phyloP scores from a whole-genome alignment of 2,888 invertebrate genomes.

The Steromphala cineraria region DNA sequence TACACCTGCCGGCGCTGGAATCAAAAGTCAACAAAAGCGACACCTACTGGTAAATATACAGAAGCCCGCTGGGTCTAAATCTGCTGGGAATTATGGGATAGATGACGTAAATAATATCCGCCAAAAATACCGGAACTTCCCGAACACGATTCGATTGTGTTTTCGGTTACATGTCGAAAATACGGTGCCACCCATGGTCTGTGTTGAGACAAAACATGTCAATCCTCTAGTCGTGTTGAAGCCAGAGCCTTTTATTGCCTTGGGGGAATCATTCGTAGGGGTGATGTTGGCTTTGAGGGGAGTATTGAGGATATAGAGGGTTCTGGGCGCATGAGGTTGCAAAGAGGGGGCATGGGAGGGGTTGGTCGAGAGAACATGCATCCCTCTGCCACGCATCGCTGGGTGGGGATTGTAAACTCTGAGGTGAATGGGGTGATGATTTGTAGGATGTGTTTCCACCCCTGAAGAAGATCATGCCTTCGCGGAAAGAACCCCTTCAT shows the following conservation, averaged over 20 bases:
- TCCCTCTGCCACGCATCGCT: too few relatives aligned
- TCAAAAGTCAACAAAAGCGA: slow-evolving; percentile 13
- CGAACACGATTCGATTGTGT: neutral
- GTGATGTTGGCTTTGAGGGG: neutral
- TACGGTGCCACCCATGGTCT: slow-evolving; percentile 2
- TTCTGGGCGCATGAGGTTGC: too few relatives aligned
- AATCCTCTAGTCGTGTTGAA: neutral
- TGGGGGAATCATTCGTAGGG: too few relatives aligned
- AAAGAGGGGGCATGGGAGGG: too few relatives aligned
- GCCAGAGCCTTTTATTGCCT: neutral
- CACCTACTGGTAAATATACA: slow-evolving; percentile 16
- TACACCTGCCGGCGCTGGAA: slow-evolving; percentile 8
- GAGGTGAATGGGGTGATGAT: too few relatives aligned
- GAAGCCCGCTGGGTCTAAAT: slow-evolving; percentile 11
- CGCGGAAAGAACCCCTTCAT: too few relatives aligned
- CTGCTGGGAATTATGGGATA: slow-evolving; percentile 11
- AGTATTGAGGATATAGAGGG: neutral
- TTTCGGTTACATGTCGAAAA: slow-evolving; percentile 11
- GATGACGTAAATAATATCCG: slow-evolving; percentile 13
- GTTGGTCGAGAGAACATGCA: too few relatives aligned
- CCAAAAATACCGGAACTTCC: neutral
- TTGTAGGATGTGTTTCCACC: too few relatives aligned
- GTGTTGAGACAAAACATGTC: slow-evolving; percentile 14
- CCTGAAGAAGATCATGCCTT: too few relatives aligned
- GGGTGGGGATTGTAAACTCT: too few relatives aligned